Evolutionary conservation across 1,140 invertebrate species (phyloP), one percentile per base, ranked within the genome.

Genomic region (Penaeus japonicus): DNA sequence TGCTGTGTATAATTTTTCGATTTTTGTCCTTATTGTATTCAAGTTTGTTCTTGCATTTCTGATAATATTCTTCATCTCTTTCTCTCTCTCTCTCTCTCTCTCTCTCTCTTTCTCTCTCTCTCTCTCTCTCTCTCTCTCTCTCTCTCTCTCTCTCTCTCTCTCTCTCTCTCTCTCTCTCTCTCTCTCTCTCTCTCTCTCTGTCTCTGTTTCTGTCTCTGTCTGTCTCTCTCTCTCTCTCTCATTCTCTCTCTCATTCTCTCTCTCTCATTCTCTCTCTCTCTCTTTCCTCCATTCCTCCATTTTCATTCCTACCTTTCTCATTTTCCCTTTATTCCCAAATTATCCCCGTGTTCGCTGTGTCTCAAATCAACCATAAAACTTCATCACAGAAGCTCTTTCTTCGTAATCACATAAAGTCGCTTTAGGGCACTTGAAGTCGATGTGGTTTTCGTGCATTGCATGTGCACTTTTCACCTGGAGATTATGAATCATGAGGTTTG

Each of bases 61-160:
- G 10, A 73, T 59, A 59, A 17, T 5, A 15, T 18, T 20, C 39
- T 3, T 75, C 3, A 5, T 35, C 15, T 20, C 17, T 78, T 15
- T 78, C 35, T 32, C 75, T 78, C 35, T 32, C 35, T 32, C 30
- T 78, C 75, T 47, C 35, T 47, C 75, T 78, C 75, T 77, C 32
- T 39, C 32, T 78, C 75, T 78, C 75, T 78, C 32, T 39, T 24
- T 78, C 75, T 78, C 75, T 78, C 39, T 78, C 75, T 78, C 75
- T 35, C 32, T 27, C 75, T 78, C 0, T 35, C 32, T 17, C 5
- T 18, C 32, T 18, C 32, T 78, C 75, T 35, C 32, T 78, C 32
- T 78, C 12, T 75, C 73, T 75, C 7, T 24, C 73, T 75, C 20
- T 12, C 1, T 24, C 22, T 47, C 2, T 75, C 73, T 75, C 7